phyloP scores from a whole-genome alignment of 2,113 vertebrate genomes.

The Propithecus coquereli region DNA sequence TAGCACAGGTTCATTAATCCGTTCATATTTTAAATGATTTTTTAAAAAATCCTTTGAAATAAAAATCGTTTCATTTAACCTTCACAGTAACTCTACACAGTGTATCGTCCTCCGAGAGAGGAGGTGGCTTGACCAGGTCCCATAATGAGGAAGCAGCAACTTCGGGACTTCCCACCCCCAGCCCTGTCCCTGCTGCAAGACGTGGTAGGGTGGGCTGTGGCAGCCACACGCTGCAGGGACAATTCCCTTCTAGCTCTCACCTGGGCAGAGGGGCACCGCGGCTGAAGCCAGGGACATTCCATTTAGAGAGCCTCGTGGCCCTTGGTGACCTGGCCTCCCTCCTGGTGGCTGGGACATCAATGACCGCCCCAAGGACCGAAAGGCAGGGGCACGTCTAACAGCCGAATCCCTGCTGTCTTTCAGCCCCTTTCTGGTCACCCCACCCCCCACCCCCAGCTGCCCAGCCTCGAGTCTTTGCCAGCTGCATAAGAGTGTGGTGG shows the following conservation, averaged over 20 bases:
- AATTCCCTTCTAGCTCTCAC: neutral
- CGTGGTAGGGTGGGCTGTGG: neutral
- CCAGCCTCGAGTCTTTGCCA: neutral
- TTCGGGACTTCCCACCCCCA: neutral
- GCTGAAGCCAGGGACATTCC: neutral
- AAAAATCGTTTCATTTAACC: neutral
- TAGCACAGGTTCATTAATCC: neutral
- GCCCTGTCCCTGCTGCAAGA: neutral
- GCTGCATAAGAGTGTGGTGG: neutral
- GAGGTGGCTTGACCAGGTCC: neutral
- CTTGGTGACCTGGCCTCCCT: neutral
- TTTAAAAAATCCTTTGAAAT: neutral
- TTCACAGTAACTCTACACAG: neutral
- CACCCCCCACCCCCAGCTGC: too few species aligned
- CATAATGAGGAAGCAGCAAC: neutral
- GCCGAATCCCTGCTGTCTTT: neutral
- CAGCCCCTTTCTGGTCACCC: too few species aligned
- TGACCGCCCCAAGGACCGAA: neutral
- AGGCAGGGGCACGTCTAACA: neutral
- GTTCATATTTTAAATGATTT: neutral
- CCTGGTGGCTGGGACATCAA: neutral
- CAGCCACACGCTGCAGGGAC: neutral
- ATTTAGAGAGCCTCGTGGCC: neutral
- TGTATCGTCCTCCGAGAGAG: neutral
- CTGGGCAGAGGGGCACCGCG: too few species aligned